phyloP scores from a whole-genome alignment of 2,888 invertebrate species.

The Octodonta nipae region DNA sequence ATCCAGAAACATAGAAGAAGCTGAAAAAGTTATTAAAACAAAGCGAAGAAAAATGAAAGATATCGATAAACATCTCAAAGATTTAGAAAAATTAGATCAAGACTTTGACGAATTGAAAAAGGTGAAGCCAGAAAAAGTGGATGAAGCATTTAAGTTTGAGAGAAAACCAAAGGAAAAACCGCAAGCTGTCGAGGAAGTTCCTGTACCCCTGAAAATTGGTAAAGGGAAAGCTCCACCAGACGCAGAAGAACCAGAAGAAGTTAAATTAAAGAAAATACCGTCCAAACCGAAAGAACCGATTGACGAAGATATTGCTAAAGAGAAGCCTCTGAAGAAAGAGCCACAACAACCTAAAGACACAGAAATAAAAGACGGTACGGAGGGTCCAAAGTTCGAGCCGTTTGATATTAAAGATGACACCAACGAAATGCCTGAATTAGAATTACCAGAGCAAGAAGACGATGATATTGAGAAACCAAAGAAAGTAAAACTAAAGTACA shows the following conservation, averaged over 20 bases:
- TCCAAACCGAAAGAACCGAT: slow-evolving; percentile 28
- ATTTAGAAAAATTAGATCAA: slow-evolving; percentile 37
- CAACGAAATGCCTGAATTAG: slow-evolving; percentile 14
- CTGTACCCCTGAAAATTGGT: slow-evolving; percentile 42
- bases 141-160: slow-evolving; percentile 29
- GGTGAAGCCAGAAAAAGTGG: slow-evolving; percentile 32
- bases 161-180: slow-evolving; percentile 22
- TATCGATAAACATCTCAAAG: slow-evolving; percentile 26
- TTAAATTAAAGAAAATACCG: slow-evolving; percentile 24
- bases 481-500: slow-evolving; percentile 20
- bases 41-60: slow-evolving; percentile 31
- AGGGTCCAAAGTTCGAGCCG: slow-evolving; percentile 27
- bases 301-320: slow-evolving; percentile 12
- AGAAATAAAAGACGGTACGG: slow-evolving; percentile 20
- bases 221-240: slow-evolving; percentile 36
- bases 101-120: slow-evolving; percentile 34
- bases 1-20: slow-evolving; percentile 39
- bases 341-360: slow-evolving; percentile 13
- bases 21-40: slow-evolving; percentile 30
- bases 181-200: slow-evolving; percentile 19
- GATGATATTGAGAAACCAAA: slow-evolving; percentile 31
- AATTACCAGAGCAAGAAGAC: slow-evolving; percentile 17
- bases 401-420: slow-evolving; percentile 21
- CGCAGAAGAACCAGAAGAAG: slow-evolving; percentile 35
- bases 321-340: slow-evolving; percentile 6